A percentile compares a stretch with the other conserved stretches of the same genome.
phyloP scores from a whole-genome alignment of 1,140 invertebrate genomes.

The Gerris buenoi region DNA sequence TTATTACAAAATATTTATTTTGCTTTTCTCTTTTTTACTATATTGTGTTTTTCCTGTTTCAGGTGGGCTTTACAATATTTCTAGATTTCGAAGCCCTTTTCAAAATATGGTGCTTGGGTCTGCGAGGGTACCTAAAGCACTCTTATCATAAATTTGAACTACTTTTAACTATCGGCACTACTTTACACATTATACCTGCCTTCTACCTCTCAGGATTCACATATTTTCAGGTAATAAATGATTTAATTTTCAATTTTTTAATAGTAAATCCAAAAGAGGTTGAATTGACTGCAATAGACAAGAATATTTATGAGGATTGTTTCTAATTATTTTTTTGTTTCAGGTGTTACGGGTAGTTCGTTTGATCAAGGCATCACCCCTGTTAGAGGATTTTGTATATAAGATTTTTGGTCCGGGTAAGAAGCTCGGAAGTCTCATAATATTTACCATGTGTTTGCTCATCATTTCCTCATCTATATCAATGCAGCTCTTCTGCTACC shows the following conservation, averaged over 20 bases:
- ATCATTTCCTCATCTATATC: slow-evolving; percentile 98
- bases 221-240: slow-evolving; percentile 75
- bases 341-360: slow-evolving; percentile 86
- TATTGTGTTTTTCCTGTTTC: slow-evolving; percentile 28
- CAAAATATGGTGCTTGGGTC: slow-evolving; percentile 95
- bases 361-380: slow-evolving; percentile 94
- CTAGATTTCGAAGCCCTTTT: slow-evolving; percentile 90
- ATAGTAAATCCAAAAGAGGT: too few species aligned
- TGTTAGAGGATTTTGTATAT: slow-evolving; percentile 98
- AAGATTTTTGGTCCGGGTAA: slow-evolving; percentile 99
- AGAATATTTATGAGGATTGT: too few species aligned
- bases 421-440: slow-evolving; percentile 93
- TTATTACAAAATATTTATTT: too few species aligned
- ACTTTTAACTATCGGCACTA: slow-evolving; percentile 84
- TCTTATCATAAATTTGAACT: slow-evolving; percentile 98
- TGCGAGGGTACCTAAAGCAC: slow-evolving; percentile 84
- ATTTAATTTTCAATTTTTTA: too few species aligned
- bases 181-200: slow-evolving; percentile 79
- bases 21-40: too few species aligned
- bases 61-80: slow-evolving; percentile 83
- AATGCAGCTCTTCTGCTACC: slow-evolving; percentile 96
- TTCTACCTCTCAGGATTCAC: slow-evolving; percentile 87
- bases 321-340: too few species aligned
- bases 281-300: too few species aligned
- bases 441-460: slow-evolving; percentile 97